Evolutionary conservation across 2,888 invertebrate genomes (phyloP).

Genomic region (Eilema sororculum): DNA sequence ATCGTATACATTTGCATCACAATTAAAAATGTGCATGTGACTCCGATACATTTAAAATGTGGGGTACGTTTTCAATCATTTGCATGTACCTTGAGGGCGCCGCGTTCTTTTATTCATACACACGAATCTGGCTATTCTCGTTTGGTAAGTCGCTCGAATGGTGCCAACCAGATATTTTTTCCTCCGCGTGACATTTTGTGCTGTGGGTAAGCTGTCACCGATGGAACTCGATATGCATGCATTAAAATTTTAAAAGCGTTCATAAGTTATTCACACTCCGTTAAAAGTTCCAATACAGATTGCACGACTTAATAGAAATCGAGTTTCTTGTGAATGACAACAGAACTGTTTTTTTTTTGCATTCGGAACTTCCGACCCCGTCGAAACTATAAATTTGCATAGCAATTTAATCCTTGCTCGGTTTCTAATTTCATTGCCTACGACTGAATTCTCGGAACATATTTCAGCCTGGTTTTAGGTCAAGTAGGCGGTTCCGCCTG

Average conservation of each 20-base stretch:
- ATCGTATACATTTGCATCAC: constrained; percentile 79
- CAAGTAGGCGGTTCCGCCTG: constrained; percentile 74
- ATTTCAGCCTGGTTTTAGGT: constrained; percentile 71
- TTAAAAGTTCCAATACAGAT: constrained; percentile 43
- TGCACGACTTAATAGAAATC: constrained; percentile 47
- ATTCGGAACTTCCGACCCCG: constrained; percentile 58
- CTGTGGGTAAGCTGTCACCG: constrained; percentile 48
- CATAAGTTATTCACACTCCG: constrained; percentile 49
- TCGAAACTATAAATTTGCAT: constrained; percentile 64
- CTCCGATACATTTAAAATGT: constrained; percentile 62
- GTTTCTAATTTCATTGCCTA: constrained; percentile 57
- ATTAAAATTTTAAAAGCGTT: constrained; percentile 54
- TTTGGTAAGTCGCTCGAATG: constrained; percentile 74
- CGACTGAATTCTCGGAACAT: constrained; percentile 66
- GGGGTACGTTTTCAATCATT: constrained; percentile 67
- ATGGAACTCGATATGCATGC: constrained; percentile 56
- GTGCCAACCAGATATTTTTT: constrained; percentile 73
- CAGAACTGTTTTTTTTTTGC: constrained; percentile 47
- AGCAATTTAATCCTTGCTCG: constrained; percentile 61
- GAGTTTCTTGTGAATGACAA: constrained; percentile 50
- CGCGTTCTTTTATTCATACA: constrained; percentile 77
- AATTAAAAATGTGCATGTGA: constrained; percentile 71
- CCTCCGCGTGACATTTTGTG: constrained; percentile 63
- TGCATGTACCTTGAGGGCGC: constrained; percentile 70
- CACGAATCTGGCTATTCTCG: constrained; percentile 78